Percentiles rank a stretch among this genome's conserved stretches.
Conservation (phyloP, 2,113 vertebrate species). For the Ellobius talpinus region DNA sequence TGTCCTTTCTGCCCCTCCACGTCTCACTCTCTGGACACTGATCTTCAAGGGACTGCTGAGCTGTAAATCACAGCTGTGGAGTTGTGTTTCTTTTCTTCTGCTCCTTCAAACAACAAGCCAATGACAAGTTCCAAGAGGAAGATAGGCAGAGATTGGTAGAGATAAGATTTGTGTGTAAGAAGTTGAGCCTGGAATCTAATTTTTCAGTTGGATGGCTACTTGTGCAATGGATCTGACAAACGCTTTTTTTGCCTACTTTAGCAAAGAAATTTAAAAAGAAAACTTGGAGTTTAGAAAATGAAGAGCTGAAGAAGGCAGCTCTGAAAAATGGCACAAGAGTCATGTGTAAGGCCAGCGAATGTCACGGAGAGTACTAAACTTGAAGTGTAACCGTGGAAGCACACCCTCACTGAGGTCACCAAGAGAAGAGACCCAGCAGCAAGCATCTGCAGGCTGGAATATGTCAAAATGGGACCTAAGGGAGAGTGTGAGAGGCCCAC, state of each 20-base stretch:
- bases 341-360: not conserved
- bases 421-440: not conserved
- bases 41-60: not conserved
- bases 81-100: not conserved
- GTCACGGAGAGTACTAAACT: not conserved
- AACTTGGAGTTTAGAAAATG: not conserved
- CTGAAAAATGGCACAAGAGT: not conserved
- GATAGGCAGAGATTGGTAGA: not conserved
- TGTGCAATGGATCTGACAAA: not conserved
- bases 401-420: not conserved
- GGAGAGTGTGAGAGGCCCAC: not conserved
- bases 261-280: not conserved
- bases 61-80: not conserved
- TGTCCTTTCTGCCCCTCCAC: not conserved
- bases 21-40: not conserved
- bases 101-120: not conserved
- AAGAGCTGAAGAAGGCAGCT: not conserved
- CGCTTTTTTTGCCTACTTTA: not conserved
- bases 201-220: constrained; percentile 35
- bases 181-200: constrained; percentile 6
- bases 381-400: not conserved
- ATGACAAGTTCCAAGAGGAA: not conserved
- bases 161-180: constrained; percentile 5
- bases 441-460: not conserved
- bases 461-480: not conserved